These are phyloP conservation scores for Ceyx margarethae DNA, from an alignment of 2,113 vertebrate genomes.

Conservation along the genomic window DNA sequence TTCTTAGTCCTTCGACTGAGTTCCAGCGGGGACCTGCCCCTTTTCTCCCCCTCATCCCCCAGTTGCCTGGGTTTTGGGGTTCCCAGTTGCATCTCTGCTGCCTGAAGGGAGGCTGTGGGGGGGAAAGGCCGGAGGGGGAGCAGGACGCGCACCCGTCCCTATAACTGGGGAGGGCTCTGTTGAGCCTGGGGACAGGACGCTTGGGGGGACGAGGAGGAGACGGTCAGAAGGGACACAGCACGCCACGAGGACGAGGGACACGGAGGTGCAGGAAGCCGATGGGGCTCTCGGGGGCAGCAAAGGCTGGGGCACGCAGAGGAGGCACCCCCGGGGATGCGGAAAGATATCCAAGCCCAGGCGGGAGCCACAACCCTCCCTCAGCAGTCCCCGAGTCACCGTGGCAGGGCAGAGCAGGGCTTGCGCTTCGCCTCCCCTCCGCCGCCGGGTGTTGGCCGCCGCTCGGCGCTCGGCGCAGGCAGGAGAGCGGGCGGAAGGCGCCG, in stretches of 20 bases:
- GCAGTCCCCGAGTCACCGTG: neutral
- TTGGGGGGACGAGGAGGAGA: neutral
- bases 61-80: neutral
- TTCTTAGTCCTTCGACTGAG: neutral
- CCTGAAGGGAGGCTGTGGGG: neutral
- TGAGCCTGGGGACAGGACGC: neutral
- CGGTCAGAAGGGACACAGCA: neutral
- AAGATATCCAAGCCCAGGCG: neutral
- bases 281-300: neutral
- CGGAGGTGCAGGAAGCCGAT: neutral
- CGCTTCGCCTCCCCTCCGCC: neutral
- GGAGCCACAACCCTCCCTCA: neutral
- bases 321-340: too few relatives aligned
- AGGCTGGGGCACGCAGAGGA: too few relatives aligned
- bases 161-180: rapidly evolving
- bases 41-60: neutral
- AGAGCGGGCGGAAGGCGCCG: neutral
- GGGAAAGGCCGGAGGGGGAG: neutral
- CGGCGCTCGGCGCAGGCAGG: neutral
- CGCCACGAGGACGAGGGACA: neutral
- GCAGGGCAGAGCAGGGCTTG: neutral
- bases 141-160: neutral
- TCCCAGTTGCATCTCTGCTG: neutral
- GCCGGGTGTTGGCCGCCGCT: neutral
- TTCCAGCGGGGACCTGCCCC: too few relatives aligned